phyloP scores from a whole-genome alignment of 2,888 invertebrate species.

The Harmothoe impar region DNA sequence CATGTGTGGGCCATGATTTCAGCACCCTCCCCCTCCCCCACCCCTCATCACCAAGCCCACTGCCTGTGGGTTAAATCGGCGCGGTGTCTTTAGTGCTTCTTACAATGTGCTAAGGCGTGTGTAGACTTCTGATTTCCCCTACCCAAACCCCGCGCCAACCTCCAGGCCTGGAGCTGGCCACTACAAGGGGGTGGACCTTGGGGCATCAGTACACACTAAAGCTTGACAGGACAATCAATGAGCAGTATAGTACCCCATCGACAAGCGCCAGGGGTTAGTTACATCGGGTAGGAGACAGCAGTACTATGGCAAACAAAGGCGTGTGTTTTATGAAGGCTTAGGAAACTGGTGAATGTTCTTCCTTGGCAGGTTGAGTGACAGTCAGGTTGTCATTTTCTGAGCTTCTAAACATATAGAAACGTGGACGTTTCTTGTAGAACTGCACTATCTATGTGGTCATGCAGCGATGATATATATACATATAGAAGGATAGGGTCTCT shows the following conservation, averaged over 20 bases:
- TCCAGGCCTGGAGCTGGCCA: background rate
- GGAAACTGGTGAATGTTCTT: slow-evolving; percentile 6
- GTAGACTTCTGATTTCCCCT: background rate
- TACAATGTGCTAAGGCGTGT: slow-evolving; percentile 52
- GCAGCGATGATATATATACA: background rate
- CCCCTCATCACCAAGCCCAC: background rate
- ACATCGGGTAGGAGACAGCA: background rate
- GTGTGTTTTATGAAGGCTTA: background rate
- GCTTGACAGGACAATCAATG: slow-evolving; percentile 47
- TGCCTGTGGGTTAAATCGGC: slow-evolving; percentile 30
- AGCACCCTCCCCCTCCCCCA: background rate
- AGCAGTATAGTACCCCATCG: slow-evolving; percentile 8
- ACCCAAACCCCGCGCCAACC: background rate
- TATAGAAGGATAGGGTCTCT: background rate
- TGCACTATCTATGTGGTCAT: background rate
- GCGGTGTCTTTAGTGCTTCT: slow-evolving; percentile 43
- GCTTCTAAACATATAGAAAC: background rate
- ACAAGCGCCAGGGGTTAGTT: slow-evolving; percentile 31
- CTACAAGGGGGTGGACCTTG: slow-evolving; percentile 3
- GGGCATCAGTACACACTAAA: background rate
- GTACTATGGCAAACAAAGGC: slow-evolving; percentile 3
- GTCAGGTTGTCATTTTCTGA: background rate
- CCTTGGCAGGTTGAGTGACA: slow-evolving; percentile 3
- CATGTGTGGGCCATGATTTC: background rate
- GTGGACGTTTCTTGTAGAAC: background rate